Percentiles rank a stretch among this genome's conserved stretches.
These are phyloP conservation scores for Petrocephalus microphthalmus DNA, from an alignment of 2,113 vertebrate species.

Conservation along the genomic window DNA sequence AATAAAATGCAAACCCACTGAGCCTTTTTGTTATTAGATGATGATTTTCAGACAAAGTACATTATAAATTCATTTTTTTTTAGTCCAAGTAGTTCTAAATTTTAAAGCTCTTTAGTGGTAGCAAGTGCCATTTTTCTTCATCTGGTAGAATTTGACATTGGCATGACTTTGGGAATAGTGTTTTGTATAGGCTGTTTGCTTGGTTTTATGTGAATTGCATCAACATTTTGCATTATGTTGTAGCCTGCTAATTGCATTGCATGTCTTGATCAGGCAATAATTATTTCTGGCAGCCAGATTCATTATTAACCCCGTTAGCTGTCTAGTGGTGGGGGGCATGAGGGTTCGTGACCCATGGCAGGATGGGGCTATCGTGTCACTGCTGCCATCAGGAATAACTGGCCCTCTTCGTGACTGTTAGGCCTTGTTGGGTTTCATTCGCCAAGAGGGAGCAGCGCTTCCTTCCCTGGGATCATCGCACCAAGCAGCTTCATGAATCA, in stretches of 20 bases:
- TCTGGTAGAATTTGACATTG: background rate
- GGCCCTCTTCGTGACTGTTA: background rate
- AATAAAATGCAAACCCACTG: background rate
- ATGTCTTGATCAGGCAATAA: background rate
- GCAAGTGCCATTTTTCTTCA: background rate
- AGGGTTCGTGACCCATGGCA: background rate
- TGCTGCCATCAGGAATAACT: background rate
- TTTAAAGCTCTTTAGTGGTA: background rate
- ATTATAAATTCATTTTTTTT: background rate
- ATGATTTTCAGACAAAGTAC: background rate
- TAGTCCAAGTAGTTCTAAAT: background rate
- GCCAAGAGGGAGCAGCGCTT: constrained; percentile 18
- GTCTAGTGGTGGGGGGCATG: background rate
- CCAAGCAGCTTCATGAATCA: background rate
- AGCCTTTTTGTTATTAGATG: background rate
- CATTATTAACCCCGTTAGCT: background rate
- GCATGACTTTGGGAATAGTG: background rate
- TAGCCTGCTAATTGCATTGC: background rate
- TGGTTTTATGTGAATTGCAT: background rate
- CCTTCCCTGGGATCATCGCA: constrained; percentile 1
- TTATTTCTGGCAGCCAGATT: background rate
- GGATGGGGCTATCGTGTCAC: background rate
- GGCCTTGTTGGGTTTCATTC: constrained; percentile 20
- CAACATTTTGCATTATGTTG: no score
- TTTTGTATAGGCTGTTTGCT: background rate